Evolutionary conservation across 2,113 vertebrate species (phyloP).

Genomic region (Rhinolophus ferrumequinum): DNA sequence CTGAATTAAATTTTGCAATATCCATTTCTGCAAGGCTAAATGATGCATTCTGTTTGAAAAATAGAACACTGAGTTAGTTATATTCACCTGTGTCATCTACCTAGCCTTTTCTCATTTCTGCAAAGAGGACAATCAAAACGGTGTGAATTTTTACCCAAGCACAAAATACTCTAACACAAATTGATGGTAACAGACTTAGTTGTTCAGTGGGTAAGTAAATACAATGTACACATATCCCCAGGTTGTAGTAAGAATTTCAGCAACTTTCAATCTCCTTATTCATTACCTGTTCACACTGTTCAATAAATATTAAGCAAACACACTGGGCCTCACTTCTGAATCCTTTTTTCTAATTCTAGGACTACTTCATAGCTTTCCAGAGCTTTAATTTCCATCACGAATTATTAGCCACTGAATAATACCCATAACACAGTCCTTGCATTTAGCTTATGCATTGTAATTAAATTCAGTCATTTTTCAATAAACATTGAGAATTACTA

Average conservation of each 20-base stretch:
- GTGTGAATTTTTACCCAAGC: neutral
- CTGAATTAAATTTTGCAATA: neutral
- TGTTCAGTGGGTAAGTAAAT: neutral
- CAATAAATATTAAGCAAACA: neutral
- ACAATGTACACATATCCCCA: neutral
- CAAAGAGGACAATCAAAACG: neutral
- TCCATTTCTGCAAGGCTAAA: neutral
- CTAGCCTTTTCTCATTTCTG: neutral
- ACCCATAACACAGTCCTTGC: neutral
- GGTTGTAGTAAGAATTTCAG: neutral
- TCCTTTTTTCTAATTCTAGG: neutral
- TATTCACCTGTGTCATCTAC: neutral
- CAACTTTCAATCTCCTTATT: neutral
- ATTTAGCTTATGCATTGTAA: neutral
- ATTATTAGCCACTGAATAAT: neutral
- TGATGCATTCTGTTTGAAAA: neutral
- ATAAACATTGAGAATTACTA: neutral
- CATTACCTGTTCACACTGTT: neutral
- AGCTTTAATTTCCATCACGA: neutral
- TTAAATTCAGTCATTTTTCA: slow-evolving; percentile 5
- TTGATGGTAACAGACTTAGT: neutral
- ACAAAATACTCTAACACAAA: neutral
- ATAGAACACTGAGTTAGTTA: slow-evolving; percentile 1
- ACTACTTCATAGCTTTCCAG: neutral
- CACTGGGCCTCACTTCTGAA: neutral